phyloP scores from a whole-genome alignment of 1,140 invertebrate species.

The Pogonomyrmex californicus region DNA sequence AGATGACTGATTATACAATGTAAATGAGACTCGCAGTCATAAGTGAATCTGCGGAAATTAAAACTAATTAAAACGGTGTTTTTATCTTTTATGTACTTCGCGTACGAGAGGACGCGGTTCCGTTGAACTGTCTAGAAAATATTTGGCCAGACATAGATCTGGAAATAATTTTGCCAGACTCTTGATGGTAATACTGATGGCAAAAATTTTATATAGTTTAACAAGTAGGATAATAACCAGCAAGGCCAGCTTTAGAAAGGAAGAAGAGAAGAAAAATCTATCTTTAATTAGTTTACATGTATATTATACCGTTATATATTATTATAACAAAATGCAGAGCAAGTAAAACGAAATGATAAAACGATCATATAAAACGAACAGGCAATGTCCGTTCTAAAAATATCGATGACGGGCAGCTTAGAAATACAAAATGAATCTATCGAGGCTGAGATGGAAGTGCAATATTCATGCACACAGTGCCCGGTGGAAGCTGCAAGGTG shows the following conservation, averaged over 20 bases:
- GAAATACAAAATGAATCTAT: conserved; percentile 41
- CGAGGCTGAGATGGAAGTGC: conserved; percentile 27
- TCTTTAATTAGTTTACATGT: background rate
- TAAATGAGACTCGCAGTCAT: background rate
- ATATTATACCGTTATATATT: background rate
- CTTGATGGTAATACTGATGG: too few relatives aligned
- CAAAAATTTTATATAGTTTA: too few relatives aligned
- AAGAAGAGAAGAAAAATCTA: too few relatives aligned
- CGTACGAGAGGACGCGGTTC: too few relatives aligned
- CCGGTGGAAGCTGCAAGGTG: background rate
- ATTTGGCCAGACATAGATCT: too few relatives aligned
- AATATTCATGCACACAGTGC: conserved; percentile 52
- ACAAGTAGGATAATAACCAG: too few relatives aligned
- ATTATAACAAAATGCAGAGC: background rate
- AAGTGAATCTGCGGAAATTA: background rate
- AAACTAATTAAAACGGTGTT: background rate
- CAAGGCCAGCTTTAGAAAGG: too few relatives aligned
- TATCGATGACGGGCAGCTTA: conserved; percentile 42
- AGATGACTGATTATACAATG: background rate
- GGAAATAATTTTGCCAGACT: too few relatives aligned
- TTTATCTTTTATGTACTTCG: background rate
- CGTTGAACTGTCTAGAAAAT: too few relatives aligned
- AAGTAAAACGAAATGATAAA: conserved; percentile 5
- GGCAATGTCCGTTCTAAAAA: conserved; percentile 30
- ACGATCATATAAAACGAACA: background rate